phyloP scores from a whole-genome alignment of 2,113 vertebrate genomes.

The Lethenteron camtschaticum region DNA sequence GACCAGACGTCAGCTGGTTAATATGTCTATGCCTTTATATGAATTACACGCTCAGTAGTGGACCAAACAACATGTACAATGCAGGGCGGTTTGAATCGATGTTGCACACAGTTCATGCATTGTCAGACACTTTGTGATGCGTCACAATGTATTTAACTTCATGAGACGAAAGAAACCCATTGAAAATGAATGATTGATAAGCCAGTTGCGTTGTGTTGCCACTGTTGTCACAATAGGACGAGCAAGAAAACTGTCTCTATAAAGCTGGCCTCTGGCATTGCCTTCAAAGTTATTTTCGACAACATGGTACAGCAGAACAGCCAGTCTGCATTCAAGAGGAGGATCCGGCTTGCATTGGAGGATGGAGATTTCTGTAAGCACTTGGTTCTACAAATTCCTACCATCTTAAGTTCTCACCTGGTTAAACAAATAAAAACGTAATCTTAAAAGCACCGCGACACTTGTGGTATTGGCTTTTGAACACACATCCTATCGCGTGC shows the following conservation, averaged over 20 bases:
- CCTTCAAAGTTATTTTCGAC: conserved; percentile 11
- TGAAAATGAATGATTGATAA: too few species aligned
- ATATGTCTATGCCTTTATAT: too few species aligned
- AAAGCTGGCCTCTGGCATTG: conserved; percentile 2
- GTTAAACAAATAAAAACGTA: too few species aligned
- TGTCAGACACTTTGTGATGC: neutral
- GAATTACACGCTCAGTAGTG: too few species aligned
- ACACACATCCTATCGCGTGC: neutral
- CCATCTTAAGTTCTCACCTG: neutral
- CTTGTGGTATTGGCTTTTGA: neutral
- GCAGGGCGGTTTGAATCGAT: too few species aligned
- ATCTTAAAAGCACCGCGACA: too few species aligned
- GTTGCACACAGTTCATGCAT: neutral
- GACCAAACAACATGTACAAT: too few species aligned
- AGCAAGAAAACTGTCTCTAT: conserved; percentile 7
- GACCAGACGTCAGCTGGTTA: too few species aligned
- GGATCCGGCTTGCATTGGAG: conserved; percentile 11
- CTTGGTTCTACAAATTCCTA: neutral
- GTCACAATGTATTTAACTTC: neutral
- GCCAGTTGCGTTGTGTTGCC: neutral
- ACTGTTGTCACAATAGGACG: conserved; percentile 7
- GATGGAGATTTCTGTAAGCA: conserved; percentile 14
- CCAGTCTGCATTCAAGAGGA: conserved; percentile 9
- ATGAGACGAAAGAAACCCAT: neutral
- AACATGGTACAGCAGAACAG: conserved; percentile 13